Conservation (phyloP, 2,113 vertebrate species). For the Pelodiscus sinensis region DNA sequence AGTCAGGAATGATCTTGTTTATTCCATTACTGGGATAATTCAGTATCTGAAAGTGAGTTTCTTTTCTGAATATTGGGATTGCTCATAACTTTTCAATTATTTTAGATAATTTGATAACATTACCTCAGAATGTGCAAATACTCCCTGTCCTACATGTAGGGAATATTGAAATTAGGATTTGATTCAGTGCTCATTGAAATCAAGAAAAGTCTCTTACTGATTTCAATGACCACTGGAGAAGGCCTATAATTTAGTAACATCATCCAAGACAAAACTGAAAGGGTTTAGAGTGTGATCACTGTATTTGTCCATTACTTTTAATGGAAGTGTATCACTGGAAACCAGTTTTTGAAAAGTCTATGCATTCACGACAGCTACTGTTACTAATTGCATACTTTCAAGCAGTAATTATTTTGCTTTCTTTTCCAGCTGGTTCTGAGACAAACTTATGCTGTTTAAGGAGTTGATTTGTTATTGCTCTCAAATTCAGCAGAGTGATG, state of each 20-base stretch:
- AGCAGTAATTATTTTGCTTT: neutral
- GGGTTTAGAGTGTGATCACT: neutral
- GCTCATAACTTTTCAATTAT: neutral
- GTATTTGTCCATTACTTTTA: neutral
- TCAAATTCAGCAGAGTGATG: neutral
- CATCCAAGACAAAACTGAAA: neutral
- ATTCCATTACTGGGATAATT: neutral
- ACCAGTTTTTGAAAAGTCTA: neutral
- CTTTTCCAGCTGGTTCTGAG: neutral
- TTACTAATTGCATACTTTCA: neutral
- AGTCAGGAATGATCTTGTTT: neutral
- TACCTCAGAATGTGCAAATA: neutral
- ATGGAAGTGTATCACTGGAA: neutral
- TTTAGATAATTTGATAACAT: neutral
- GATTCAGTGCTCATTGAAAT: neutral
- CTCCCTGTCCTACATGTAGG: neutral
- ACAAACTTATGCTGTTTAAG: accelerated
- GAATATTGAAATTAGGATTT: neutral
- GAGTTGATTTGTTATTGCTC: neutral
- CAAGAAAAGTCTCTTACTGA: neutral
- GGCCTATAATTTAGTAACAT: neutral
- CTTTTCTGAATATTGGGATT: neutral
- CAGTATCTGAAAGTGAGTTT: neutral
- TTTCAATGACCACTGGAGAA: neutral
- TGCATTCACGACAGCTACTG: neutral